Base-by-base conservation (phyloP, 2,113 vertebrate genomes). In the Xenopus tropicalis region DNA sequence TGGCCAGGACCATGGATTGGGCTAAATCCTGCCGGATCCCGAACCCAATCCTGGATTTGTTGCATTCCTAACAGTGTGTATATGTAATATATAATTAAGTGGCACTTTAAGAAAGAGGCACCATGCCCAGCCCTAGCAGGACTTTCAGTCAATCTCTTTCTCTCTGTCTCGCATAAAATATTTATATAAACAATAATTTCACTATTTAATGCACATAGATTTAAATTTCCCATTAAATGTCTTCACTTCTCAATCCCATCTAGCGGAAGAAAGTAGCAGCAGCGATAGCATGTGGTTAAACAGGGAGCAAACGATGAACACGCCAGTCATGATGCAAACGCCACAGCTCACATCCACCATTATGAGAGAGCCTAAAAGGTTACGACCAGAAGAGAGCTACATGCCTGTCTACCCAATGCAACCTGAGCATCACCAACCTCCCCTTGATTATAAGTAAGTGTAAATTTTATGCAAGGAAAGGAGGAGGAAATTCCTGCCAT, bases 371-470 rank as follows among this genome's bases (percentile, higher is more conserved):
- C 91, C 95, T 23, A 98, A 98, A 88, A 89, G 96, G 83, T 88
- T 91, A 74, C 92, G 97, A 69, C 90, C 92, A 1, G 96, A 99
- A 52, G 96, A 98, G 81, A 94, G 86, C 85, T 99, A 89, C 79
- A 95, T 98, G 94, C 93, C 92, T 29, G 95, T 97, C 61, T 98
- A 98, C 86, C 90, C 93, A 54, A 90, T 99, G 88, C 94, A 94
- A 81, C 90, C 94, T 0, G 95, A 98, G 79, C 94, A 96, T 86
- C 96, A 93, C 85, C 96, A 98, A 84, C 89, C 94, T 64, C 89
- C 95, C 14, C 91, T 99, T 68, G 97, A 98, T 87, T 99, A 98
- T 93, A 99, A 99, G 97, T 99, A 95, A 42, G 93, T 90, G 78
- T 46, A 74, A 79, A 65, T 12, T 80, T 66, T 4, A 17, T 48